Conservation (phyloP, 1,140 invertebrate genomes). For the Bombus polaris region DNA sequence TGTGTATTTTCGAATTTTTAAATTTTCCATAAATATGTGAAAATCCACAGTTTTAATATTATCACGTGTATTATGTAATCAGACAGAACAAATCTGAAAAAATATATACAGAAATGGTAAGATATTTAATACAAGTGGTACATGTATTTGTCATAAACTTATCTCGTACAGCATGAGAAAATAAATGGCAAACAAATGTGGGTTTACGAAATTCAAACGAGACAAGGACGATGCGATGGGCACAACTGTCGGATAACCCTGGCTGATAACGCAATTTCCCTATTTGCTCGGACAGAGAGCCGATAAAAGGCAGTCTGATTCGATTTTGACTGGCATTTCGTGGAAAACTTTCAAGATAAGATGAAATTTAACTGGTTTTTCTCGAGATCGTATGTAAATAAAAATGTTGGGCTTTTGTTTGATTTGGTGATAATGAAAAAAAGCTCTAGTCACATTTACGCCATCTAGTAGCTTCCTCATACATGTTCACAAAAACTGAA, state of each 20-base stretch:
- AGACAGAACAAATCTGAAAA: too few relatives aligned
- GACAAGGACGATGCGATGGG: not conserved
- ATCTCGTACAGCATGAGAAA: not conserved
- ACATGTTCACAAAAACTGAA: too few relatives aligned
- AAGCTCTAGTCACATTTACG: too few relatives aligned
- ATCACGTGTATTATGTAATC: too few relatives aligned
- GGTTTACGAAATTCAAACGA: not conserved
- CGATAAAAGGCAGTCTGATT: not conserved
- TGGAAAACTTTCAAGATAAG: not conserved
- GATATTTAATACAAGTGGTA: too few relatives aligned
- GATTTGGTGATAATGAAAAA: not conserved
- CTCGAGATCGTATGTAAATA: not conserved
- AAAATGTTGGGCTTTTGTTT: not conserved
- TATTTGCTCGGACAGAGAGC: not conserved
- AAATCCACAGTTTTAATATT: too few relatives aligned
- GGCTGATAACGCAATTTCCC: conserved; percentile 33
- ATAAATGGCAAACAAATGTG: not conserved
- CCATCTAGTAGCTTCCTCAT: too few relatives aligned
- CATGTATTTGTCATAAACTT: too few relatives aligned
- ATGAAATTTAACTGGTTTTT: too few relatives aligned
- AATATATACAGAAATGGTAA: too few relatives aligned
- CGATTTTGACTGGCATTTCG: not conserved
- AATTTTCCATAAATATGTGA: too few relatives aligned
- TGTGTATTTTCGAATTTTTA: too few relatives aligned
- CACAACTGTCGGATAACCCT: conserved; percentile 45